phyloP scores from a whole-genome alignment of 2,113 vertebrate genomes.

The Podarcis raffonei region DNA sequence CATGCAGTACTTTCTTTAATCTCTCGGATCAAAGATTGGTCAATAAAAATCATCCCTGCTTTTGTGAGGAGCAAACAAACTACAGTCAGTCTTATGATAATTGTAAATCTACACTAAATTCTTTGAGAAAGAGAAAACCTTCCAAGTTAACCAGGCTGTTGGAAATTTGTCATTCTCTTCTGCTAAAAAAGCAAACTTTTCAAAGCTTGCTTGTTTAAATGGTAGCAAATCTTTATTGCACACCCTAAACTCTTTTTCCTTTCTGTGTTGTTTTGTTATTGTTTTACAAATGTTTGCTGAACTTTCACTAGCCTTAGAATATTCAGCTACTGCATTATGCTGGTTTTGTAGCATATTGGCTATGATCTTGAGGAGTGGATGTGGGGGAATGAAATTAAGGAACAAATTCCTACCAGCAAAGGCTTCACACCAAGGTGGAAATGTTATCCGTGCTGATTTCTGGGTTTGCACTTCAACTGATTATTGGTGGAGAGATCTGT shows the following conservation, averaged over 20 bases:
- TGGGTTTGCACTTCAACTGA: not conserved
- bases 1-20: constrained; percentile 86
- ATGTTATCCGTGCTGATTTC: not conserved
- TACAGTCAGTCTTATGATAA: constrained; percentile 72
- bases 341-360: accelerated
- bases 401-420: not conserved
- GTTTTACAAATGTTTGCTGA: constrained; percentile 7
- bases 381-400: not conserved
- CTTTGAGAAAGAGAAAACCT: constrained; percentile 47
- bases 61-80: constrained; percentile 83
- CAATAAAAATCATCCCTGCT: constrained; percentile 87
- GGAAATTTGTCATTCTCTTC: constrained; percentile 40
- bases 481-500: not conserved
- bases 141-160: constrained; percentile 29
- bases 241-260: not conserved
- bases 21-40: constrained; percentile 87
- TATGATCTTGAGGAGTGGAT: not conserved
- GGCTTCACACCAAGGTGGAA: not conserved
- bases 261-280: not conserved
- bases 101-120: constrained; percentile 75
- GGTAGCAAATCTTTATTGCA: accelerated
- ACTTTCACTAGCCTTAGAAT: constrained; percentile 18
- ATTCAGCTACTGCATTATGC: not conserved
- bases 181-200: constrained; percentile 15
- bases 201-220: constrained; percentile 12